Base-by-base conservation (phyloP, 2,888 invertebrate genomes). In the Conus canariensis region DNA sequence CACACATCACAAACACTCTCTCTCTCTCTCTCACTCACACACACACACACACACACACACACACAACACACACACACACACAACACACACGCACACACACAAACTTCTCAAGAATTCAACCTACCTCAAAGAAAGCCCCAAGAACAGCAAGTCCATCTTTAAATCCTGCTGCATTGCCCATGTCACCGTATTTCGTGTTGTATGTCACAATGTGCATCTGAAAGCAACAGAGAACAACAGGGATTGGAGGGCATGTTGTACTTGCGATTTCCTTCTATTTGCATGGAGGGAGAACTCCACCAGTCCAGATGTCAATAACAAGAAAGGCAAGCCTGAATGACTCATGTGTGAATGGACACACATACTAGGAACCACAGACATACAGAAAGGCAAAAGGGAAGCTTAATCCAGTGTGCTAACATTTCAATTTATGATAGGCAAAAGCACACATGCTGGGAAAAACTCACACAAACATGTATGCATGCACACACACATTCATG, bases 121-220 rank as follows among this genome's bases (percentile, higher is more conserved):
- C 22, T 22, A 98, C 98, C 91, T 97, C 90, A 87, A 94, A 93
- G 77, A 94, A 93, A 85, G 93, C 92, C 1, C 92, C 94, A 16
- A 94, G 91, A 1, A 94, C 94, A 45, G 93, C 92, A 4, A 94
- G 89, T 30, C 94, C 94, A 70, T 94, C 93, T 9, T 90, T 85
- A 59, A 92, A 91, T 82, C 91, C 87, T 59, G 93, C 85, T 10
- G 94, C 93, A 14, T 88, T 97, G 19, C 93, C 93, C 12, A 90
- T 97, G 5, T 96, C 96, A n/a, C 96, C 96, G 94, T 98, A 98
- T 87, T 97, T 97, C 90, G 97, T 97, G 95, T 98, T 98, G 94
- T 97, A 98, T 95, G 98, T 97, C 0, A 98, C 98, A 95, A 98
- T 97, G 95, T 98, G 98, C 85, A 98, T 96, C 96, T 98, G 98